These are phyloP conservation scores for Tachyglossus aculeatus DNA, from an alignment of 2,797 vertebrate species.

Conservation along the genomic window DNA sequence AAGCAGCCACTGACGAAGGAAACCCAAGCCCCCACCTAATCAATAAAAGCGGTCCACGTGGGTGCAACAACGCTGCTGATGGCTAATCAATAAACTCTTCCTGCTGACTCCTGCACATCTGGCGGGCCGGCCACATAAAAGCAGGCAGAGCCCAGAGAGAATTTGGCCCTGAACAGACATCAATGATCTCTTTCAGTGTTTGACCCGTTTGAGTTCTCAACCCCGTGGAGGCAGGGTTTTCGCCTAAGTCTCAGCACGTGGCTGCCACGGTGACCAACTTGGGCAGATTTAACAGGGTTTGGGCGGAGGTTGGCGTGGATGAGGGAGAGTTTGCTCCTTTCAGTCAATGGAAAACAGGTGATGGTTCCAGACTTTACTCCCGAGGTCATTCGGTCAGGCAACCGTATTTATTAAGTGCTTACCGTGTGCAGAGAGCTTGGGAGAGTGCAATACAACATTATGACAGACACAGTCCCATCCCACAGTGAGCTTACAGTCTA, in stretches of 20 bases:
- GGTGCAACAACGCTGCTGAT: conserved; percentile 71
- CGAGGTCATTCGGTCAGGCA: too few relatives aligned
- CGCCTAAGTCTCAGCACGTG: background rate
- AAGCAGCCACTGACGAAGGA: conserved; percentile 52
- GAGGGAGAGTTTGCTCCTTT: background rate
- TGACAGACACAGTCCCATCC: too few relatives aligned
- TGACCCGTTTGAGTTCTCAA: conserved; percentile 1
- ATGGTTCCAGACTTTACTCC: background rate
- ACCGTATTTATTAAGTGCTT: too few relatives aligned
- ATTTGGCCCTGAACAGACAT: conserved; percentile 26
- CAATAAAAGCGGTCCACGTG: conserved; percentile 80
- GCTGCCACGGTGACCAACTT: background rate
- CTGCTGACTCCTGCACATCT: conserved; percentile 84
- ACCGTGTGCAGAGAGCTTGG: too few relatives aligned
- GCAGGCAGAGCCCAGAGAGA: conserved; percentile 21
- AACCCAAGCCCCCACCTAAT: conserved; percentile 68
- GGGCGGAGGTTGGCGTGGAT: background rate
- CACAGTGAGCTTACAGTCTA: too few relatives aligned
- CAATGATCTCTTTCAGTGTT: conserved; percentile 20
- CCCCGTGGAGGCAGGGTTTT: background rate
- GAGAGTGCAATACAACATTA: too few relatives aligned
- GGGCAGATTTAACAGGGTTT: background rate
- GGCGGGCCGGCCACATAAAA: conserved; percentile 60
- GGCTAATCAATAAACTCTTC: conserved; percentile 84
- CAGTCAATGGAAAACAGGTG: background rate